These are phyloP conservation scores for Clamator glandarius DNA, from an alignment of 2,797 vertebrate species.

Conservation along the genomic window DNA sequence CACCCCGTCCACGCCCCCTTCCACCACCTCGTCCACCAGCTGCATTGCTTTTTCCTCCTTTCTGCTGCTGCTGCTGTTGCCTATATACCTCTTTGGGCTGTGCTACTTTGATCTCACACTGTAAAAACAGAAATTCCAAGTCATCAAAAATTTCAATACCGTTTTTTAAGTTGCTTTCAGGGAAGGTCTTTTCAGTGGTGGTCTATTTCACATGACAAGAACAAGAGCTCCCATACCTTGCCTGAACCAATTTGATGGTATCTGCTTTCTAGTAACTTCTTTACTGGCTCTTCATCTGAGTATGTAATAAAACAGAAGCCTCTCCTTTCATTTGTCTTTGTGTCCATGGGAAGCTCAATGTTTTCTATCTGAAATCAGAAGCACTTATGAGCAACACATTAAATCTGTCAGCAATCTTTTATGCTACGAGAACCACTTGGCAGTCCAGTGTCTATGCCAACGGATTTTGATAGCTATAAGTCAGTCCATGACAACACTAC, in stretches of 20 bases:
- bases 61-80: slow-evolving; percentile 87
- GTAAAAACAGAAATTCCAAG: background rate
- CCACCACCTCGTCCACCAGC: slow-evolving; percentile 79
- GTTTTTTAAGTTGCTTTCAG: background rate
- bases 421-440: background rate
- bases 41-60: slow-evolving; percentile 81
- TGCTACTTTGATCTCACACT: slow-evolving; percentile 92
- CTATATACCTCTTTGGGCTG: slow-evolving; percentile 91
- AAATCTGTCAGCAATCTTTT: background rate
- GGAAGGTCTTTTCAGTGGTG: background rate
- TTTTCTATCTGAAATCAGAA: slow-evolving; percentile 85
- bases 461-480: background rate
- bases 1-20: slow-evolving; percentile 86
- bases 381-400: fast-evolving
- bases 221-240: slow-evolving; percentile 75
- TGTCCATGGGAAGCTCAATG: slow-evolving; percentile 89
- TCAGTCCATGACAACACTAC: too few species aligned
- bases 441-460: fast-evolving
- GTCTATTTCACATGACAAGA: background rate
- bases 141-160: background rate
- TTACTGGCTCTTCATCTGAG: slow-evolving; percentile 87
- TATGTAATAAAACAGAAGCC: slow-evolving; percentile 91
- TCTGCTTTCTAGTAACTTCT: slow-evolving; percentile 88
- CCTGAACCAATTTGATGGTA: slow-evolving; percentile 90
- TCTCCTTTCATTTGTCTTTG: slow-evolving; percentile 88